Evolutionary conservation across 2,797 vertebrate species (phyloP).

Genomic region (Tinamus major): DNA sequence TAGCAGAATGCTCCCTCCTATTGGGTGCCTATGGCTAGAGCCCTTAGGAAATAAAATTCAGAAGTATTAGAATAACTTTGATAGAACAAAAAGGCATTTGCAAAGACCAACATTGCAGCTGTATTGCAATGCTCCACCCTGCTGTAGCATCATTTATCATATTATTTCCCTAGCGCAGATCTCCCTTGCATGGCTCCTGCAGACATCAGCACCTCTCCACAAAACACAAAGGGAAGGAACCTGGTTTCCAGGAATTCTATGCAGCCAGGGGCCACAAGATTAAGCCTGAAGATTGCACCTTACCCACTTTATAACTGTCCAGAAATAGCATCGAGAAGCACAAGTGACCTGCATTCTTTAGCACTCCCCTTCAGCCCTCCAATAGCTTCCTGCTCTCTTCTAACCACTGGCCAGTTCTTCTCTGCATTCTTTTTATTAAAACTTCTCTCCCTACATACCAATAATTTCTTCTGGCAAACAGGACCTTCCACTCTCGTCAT

Average conservation of each 20-base stretch:
- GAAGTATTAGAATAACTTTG: background rate
- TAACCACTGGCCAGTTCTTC: constrained; percentile 13
- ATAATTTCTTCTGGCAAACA: constrained; percentile 18
- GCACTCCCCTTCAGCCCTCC: background rate
- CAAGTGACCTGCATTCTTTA: background rate
- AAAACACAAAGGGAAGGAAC: background rate
- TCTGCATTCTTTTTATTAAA: constrained; percentile 31
- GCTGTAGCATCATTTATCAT: background rate
- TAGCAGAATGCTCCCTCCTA: background rate
- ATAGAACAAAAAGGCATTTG: background rate
- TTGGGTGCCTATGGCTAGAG: background rate
- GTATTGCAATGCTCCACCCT: background rate
- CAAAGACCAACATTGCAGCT: background rate
- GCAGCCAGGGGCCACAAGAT: background rate
- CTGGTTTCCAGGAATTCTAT: background rate
- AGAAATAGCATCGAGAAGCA: background rate
- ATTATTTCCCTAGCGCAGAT: constrained; percentile 7
- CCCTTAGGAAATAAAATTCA: background rate
- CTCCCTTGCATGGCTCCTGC: background rate
- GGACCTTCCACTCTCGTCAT: background rate
- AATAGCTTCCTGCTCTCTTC: constrained; percentile 6
- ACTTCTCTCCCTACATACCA: background rate
- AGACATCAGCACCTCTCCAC: background rate
- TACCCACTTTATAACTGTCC: background rate
- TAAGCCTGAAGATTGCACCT: background rate